phyloP scores from a whole-genome alignment of 2,113 vertebrate genomes.

The Nettapus auritus region DNA sequence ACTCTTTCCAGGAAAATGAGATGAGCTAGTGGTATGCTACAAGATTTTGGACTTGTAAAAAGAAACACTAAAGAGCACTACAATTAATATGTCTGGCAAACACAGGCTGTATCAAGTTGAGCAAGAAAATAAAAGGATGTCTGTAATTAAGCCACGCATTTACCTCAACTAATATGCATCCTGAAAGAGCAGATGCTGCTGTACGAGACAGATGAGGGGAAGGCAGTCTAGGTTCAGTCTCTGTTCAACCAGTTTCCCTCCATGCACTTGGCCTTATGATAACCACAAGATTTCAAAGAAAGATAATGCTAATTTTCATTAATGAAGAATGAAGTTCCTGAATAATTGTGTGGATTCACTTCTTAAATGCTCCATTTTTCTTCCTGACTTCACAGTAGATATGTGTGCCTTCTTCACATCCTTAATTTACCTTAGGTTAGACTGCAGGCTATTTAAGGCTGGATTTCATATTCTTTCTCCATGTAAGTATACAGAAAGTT shows the following conservation, averaged over 20 bases:
- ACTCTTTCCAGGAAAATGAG: neutral
- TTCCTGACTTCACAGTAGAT: neutral
- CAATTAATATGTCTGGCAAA: neutral
- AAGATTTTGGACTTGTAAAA: neutral
- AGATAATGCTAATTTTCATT: neutral
- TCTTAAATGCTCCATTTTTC: neutral
- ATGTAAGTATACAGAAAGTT: neutral
- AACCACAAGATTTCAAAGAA: neutral
- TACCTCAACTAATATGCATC: too few relatives aligned
- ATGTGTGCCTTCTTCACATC: neutral
- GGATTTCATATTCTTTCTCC: neutral
- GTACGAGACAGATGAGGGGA: too few relatives aligned
- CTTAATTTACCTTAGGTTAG: neutral
- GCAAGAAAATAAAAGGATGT: neutral
- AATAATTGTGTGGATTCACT: neutral
- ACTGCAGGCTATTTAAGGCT: neutral
- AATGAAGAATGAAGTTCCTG: neutral
- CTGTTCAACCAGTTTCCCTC: neutral
- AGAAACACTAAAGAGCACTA: neutral
- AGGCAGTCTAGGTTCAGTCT: neutral
- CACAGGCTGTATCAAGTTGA: neutral
- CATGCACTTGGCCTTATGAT: accelerated
- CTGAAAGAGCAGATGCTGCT: neutral
- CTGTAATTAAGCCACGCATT: neutral
- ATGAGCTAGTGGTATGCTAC: neutral